Base-by-base conservation (phyloP, 2,113 vertebrate genomes). In the Apteryx mantelli region DNA sequence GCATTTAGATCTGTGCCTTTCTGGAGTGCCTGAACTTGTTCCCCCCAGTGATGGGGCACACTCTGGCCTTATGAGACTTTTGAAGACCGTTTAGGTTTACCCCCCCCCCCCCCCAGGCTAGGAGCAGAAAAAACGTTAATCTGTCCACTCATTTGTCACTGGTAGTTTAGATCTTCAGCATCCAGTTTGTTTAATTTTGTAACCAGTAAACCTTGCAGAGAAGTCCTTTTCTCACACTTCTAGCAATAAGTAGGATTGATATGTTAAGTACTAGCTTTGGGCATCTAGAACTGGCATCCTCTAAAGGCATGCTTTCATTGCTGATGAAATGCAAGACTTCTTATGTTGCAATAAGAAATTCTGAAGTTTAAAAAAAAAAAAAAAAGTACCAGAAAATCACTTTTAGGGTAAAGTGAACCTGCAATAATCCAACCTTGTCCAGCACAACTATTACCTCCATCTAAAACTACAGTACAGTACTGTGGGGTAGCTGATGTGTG, bases 31-130 rank as follows among this genome's bases (percentile, higher is more conserved):
- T 17, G 11, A 24, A 40, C 5, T 20, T 2, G 0, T 4, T 55
- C 24, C 5, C 6, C 22, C 4, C 50, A 38, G 44, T 34, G 11
- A 14, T 56, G 11, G 5, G 26, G 42, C n/a, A 19, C 18, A 5
- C 30, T 17, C 30, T 58, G 56, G 56, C 9, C 0, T 0, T 10
- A 1, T 1, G 1, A 53, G 24, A 42, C 32, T 63, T 55, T 7
- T 24, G 46, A 75, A 56, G 5, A 28, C 21, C 58, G 4, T 13
- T 70, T 48, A 21, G 13, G 22, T 58, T 90, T 77, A 13, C 9
- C 7, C 30, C 6, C 22, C 9, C 7, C n/a, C n/a, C 30, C 5
- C 22, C 9, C 0, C 1, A 7, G 32, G 44, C 9, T 44, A 30
- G 18, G 14, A 44, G 5, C 36, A 36, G 13, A 60, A 53, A 92